Percentiles rank a stretch among this genome's conserved stretches.
These are phyloP conservation scores for Chromobotia macracanthus DNA, from an alignment of 2,797 vertebrate genomes.

Conservation along the genomic window DNA sequence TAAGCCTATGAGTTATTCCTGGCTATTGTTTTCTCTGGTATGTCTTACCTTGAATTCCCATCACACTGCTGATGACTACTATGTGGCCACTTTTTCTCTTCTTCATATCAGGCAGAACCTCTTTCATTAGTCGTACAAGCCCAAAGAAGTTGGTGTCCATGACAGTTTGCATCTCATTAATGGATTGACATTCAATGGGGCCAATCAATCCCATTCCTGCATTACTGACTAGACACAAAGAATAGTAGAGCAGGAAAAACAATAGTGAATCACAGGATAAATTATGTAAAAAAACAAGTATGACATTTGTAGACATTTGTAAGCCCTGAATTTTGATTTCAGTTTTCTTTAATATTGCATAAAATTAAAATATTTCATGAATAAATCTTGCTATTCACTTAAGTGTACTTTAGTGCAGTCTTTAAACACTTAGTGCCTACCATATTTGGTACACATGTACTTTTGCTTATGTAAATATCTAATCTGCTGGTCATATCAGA, in stretches of 20 bases:
- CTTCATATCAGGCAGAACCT: conserved; percentile 88
- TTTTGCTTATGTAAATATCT: too few relatives aligned
- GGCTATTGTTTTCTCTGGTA: not conserved
- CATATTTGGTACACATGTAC: too few relatives aligned
- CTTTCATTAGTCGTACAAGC: conserved; percentile 83
- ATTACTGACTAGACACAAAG: conserved; percentile 79
- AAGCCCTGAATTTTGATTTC: too few relatives aligned
- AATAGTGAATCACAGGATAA: not conserved
- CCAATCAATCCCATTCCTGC: conserved; percentile 86
- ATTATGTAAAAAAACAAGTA: too few relatives aligned
- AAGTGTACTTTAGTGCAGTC: too few relatives aligned
- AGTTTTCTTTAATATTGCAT: too few relatives aligned
- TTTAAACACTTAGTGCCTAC: too few relatives aligned
- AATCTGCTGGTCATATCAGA: too few relatives aligned
- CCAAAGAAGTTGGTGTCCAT: conserved; percentile 92
- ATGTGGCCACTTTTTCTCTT: conserved; percentile 84
- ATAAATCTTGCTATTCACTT: too few relatives aligned
- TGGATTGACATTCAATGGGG: conserved; percentile 86
- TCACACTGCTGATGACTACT: conserved; percentile 88
- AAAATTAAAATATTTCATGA: too few relatives aligned
- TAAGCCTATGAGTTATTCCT: too few relatives aligned
- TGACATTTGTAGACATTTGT: too few relatives aligned
- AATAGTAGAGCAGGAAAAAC: not conserved
- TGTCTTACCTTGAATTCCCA: conserved; percentile 84
- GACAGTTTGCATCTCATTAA: conserved; percentile 85